These are phyloP conservation scores for Agapostemon virescens DNA, from an alignment of 2,888 invertebrate genomes.

Conservation along the genomic window DNA sequence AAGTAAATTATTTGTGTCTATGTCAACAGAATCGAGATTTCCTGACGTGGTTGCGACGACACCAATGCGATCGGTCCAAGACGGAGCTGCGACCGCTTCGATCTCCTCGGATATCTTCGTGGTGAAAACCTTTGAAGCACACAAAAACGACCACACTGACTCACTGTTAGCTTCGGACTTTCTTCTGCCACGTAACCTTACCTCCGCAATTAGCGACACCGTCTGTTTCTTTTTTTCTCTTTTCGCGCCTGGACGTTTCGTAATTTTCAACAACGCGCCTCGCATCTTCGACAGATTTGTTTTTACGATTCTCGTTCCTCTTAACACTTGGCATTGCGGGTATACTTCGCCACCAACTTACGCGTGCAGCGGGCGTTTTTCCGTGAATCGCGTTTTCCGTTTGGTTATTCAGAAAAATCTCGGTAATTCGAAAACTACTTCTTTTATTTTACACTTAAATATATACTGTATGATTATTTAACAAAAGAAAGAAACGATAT, in stretches of 20 bases:
- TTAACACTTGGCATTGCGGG: no score
- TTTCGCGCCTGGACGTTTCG: constrained; percentile 12
- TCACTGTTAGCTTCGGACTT: constrained; percentile 43
- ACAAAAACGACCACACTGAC: constrained; percentile 62
- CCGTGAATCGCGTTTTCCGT: no score
- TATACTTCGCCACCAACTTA: no score
- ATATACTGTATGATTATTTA: no score
- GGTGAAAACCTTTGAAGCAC: constrained; percentile 66
- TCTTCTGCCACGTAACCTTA: constrained; percentile 49
- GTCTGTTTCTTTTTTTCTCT: constrained; percentile 36
- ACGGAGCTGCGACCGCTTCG: constrained; percentile 59
- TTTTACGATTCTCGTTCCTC: neutral
- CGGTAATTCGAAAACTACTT: no score
- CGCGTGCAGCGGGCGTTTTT: no score
- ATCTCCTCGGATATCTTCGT: constrained; percentile 61
- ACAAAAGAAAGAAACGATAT: no score
- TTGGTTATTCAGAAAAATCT: no score
- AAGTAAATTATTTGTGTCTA: constrained; percentile 69
- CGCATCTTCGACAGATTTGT: neutral
- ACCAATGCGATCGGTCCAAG: constrained; percentile 63
- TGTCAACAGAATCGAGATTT: constrained; percentile 65
- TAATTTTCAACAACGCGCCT: constrained; percentile 6
- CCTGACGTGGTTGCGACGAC: constrained; percentile 61
- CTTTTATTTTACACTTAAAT: no score
- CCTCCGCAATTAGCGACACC: constrained; percentile 40